Evolutionary conservation across 2,113 vertebrate genomes (phyloP), one percentile per base, ranked within the genome.

Genomic region (Chaetodon trifascialis): DNA sequence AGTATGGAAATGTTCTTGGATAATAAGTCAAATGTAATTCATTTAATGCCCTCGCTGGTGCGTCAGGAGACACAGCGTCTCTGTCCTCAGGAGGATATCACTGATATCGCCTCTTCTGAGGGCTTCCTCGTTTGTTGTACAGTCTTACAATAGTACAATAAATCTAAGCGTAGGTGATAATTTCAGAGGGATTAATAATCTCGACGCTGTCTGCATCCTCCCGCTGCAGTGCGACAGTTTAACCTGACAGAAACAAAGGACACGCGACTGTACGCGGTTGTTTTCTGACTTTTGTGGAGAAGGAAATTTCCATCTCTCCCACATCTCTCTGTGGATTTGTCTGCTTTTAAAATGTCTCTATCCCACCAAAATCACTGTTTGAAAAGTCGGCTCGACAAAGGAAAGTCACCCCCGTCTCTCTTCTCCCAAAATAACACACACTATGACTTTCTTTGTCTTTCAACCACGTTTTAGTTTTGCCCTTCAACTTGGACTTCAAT

Each of bases 401-500:
- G 73, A 79, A 80, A 89, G 87, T 81, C 89, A 83, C 76, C 73
- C 60, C 19, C 17, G n/a, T 47, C 47, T 30, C 55, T 62, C 55
- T 72, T 42, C 65, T 76, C 76, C 76, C 58, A 77, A 76, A 85
- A 84, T 84, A 78, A 82, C 82, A 77, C 76, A 8, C 76, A 15
- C 54, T 38, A 5, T 0, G 44, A 71, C 77, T 76, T 11, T 34
- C 55, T 84, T 55, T 64, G 74, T 72, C 86, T 83, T 83, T 89
- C 64, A 89, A 82, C 62, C 76, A 40, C 64, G 5, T 84, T 84
- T 82, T 79, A 70, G 66, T 80, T 75, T 77, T 64, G 80, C 79
- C 88, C 90, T 91, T 89, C 90, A 89, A 84, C 87, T 77, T 40
- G 62, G 72, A 80, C 90, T 91, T 91, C 86, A 91, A 83, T 86